Evolutionary conservation across 2,888 invertebrate genomes (phyloP).

Genomic region (Eristalis pertinax): DNA sequence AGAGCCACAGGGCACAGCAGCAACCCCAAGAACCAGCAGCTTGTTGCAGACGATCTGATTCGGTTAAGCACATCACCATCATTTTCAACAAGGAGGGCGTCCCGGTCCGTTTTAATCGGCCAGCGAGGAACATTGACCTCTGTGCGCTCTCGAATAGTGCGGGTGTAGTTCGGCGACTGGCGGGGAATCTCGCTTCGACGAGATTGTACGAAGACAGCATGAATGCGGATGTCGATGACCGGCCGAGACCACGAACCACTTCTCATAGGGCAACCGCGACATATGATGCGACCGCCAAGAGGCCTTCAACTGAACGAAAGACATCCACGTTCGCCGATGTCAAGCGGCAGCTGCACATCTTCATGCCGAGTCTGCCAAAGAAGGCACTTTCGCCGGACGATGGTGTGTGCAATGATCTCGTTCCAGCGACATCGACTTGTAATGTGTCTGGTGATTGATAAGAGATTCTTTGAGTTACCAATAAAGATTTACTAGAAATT

Average conservation of each 20-base stretch:
- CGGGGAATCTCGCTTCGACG: constrained; percentile 77
- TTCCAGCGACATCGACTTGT: constrained; percentile 54
- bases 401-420: constrained; percentile 73
- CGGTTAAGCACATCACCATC: constrained; percentile 80
- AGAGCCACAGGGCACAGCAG: background rate
- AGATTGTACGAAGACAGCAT: constrained; percentile 76
- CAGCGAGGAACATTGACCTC: constrained; percentile 79
- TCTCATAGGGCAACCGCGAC: background rate
- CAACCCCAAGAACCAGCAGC: background rate
- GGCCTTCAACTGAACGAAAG: constrained; percentile 10
- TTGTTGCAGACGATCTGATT: constrained; percentile 73
- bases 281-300: constrained; percentile 11
- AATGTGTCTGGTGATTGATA: background rate
- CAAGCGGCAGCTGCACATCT: constrained; percentile 88
- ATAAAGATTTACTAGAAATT: background rate
- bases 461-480: background rate
- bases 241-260: constrained; percentile 42
- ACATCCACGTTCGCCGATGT: constrained; percentile 75
- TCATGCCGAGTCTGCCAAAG: constrained; percentile 87
- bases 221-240: background rate
- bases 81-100: constrained; percentile 80
- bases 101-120: constrained; percentile 79
- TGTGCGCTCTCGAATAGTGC: constrained; percentile 76
- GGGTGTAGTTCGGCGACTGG: constrained; percentile 75
- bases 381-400: constrained; percentile 77